Base-by-base conservation (phyloP, 2,113 vertebrate species). In the Colius striatus region DNA sequence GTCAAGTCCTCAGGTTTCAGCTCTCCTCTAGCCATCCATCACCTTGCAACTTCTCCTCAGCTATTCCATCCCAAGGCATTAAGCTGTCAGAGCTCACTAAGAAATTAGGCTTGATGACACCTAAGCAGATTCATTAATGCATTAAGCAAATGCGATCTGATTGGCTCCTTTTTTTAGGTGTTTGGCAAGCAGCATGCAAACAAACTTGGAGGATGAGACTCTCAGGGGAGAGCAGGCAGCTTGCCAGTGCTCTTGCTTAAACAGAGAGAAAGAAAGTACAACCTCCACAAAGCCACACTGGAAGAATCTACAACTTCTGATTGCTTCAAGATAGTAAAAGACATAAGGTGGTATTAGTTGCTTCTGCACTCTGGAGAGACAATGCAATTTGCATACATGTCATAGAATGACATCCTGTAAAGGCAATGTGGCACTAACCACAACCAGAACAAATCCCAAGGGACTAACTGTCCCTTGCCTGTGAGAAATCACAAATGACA, bases 71-170 rank as follows among this genome's bases (percentile, higher is more conserved):
- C 50, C 19, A 1, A 77, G 84, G 67, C 61, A 75, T 71, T 63
- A 71, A 88, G 32, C 76, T 84, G 87, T 77, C 87, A 79, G 60
- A 51, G 66, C 94, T 84, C 43, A 54, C 73, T 91, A 89, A 76
- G 76, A 90, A 92, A 86, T 94, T 80, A 87, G 82, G 53, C 81
- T 67, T 89, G 79, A 84, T 82, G 73, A 88, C 80, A 84, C 66
- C 73, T 89, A 92, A 92, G 88, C 65, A 94, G 95, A 94, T 95
- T 96, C 81, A 94, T 96, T 93, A 96, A 93, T 74, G 82, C 66
- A 84, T 91, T 92, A 91, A 70, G 36, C n/a, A 80, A 84, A 73
- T 36, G 41, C 62, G 54, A 54, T 51, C 73, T 81, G 90, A 90
- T 90, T 95, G 92, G 92, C 51, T 93, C 36, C 74, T 94, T 94